A percentile compares a stretch with the other conserved stretches of the same genome.
Evolutionary conservation across 1,140 invertebrate genomes (phyloP).

Genomic region (Trachymyrmex cornetzi): DNA sequence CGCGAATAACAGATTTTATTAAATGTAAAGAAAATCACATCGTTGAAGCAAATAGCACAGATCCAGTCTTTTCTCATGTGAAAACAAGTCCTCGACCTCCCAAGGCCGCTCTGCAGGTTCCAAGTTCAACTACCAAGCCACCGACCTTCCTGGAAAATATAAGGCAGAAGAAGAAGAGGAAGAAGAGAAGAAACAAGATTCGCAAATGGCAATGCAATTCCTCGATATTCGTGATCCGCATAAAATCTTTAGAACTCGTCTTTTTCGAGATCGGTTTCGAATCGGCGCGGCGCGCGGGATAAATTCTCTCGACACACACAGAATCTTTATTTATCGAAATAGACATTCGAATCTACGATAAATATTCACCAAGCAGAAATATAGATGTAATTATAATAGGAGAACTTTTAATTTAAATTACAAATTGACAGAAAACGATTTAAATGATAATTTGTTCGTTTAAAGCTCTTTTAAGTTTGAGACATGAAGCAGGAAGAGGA

Average conservation of each 20-base stretch:
- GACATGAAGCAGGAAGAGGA: slow-evolving; percentile 23
- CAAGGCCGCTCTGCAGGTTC: slow-evolving; percentile 72
- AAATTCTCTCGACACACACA: neutral
- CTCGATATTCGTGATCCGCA: slow-evolving; percentile 32
- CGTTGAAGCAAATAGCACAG: neutral
- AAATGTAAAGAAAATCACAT: neutral
- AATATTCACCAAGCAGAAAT: neutral
- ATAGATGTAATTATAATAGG: neutral
- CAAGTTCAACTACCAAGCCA: slow-evolving; percentile 32
- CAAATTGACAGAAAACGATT: neutral
- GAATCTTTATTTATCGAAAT: neutral
- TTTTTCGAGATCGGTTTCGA: neutral
- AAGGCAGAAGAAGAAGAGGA: slow-evolving; percentile 18
- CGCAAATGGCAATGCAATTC: slow-evolving; percentile 58
- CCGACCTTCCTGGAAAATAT: slow-evolving; percentile 46
- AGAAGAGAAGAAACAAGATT: neutral
- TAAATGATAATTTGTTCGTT: neutral
- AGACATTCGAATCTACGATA: neutral
- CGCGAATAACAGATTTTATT: neutral
- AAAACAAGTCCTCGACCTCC: slow-evolving; percentile 67
- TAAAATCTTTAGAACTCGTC: slow-evolving; percentile 26
- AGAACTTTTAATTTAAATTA: neutral
- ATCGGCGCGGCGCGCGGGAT: neutral
- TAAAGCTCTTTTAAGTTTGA: neutral
- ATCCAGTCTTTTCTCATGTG: slow-evolving; percentile 36